These are phyloP conservation scores for Drosophila atripex DNA, from an alignment of 2,888 invertebrate genomes.

Conservation along the genomic window DNA sequence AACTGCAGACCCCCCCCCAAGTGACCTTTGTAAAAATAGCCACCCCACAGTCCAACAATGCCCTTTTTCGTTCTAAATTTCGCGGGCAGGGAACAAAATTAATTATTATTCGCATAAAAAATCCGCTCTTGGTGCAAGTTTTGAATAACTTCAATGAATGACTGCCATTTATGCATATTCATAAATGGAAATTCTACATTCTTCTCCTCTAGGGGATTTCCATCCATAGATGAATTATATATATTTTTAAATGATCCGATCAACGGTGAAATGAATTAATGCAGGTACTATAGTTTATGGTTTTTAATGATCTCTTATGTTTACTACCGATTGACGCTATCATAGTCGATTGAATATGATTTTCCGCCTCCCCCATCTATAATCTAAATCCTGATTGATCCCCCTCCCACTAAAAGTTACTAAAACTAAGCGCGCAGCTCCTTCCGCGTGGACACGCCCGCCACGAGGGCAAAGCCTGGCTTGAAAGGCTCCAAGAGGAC, in stretches of 20 bases:
- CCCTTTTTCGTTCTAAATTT: background rate
- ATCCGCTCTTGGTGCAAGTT: conserved; percentile 7
- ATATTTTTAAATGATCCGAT: no score
- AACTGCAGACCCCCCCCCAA: conserved; percentile 16
- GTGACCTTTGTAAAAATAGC: conserved; percentile 9
- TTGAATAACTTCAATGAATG: conserved; percentile 20
- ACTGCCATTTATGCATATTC: conserved; percentile 36
- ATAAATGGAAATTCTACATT: conserved; percentile 8
- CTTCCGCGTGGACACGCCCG: conserved; percentile 36
- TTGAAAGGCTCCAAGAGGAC: conserved; percentile 39
- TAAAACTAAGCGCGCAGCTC: background rate
- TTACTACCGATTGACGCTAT: background rate
- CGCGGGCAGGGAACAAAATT: conserved; percentile 18
- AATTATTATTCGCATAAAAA: conserved; percentile 38
- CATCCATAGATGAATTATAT: background rate
- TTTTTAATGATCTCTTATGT: background rate
- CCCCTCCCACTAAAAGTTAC: background rate
- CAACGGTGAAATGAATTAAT: background rate
- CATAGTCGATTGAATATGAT: background rate
- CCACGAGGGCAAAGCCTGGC: conserved; percentile 25
- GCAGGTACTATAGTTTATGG: background rate
- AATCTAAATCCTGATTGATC: no score
- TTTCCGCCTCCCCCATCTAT: background rate
- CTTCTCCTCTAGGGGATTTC: background rate
- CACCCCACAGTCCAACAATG: background rate